Evolutionary conservation across 1,140 invertebrate species (phyloP).

Genomic region (Sipha flava): DNA sequence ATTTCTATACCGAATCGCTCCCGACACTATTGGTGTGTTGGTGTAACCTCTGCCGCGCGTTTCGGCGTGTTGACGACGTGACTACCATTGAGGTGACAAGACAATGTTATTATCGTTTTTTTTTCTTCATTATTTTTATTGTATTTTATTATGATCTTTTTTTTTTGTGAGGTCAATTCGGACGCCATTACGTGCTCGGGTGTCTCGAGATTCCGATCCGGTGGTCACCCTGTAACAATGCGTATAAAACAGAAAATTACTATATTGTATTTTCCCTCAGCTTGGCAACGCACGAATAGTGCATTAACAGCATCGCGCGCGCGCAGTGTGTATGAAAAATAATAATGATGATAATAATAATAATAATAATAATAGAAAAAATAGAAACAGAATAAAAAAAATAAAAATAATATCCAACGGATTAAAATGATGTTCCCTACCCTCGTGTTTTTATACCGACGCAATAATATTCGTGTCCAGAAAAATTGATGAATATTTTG

Average conservation of each 20-base stretch:
- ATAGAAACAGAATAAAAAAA: background rate
- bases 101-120: constrained; percentile 4
- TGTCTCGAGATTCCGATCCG: constrained; percentile 27
- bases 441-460: background rate
- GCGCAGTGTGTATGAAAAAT: background rate
- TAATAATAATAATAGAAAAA: no score
- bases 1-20: background rate
- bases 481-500: background rate
- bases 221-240: constrained; percentile 10
- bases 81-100: background rate
- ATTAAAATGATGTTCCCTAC: background rate
- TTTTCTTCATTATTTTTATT: background rate
- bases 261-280: background rate
- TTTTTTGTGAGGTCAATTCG: constrained; percentile 8
- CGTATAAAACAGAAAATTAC: constrained; percentile 12
- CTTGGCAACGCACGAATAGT: background rate
- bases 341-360: no score
- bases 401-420: background rate
- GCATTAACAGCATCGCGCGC: background rate
- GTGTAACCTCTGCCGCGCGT: background rate
- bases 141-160: constrained; percentile 10
- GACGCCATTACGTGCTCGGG: constrained; percentile 13
- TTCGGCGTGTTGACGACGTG: background rate
- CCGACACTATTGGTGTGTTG: background rate
- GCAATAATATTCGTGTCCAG: background rate